A percentile compares a stretch with the other conserved stretches of the same genome.
phyloP scores from a whole-genome alignment of 2,113 vertebrate genomes.

The Pelmatolapia mariae region DNA sequence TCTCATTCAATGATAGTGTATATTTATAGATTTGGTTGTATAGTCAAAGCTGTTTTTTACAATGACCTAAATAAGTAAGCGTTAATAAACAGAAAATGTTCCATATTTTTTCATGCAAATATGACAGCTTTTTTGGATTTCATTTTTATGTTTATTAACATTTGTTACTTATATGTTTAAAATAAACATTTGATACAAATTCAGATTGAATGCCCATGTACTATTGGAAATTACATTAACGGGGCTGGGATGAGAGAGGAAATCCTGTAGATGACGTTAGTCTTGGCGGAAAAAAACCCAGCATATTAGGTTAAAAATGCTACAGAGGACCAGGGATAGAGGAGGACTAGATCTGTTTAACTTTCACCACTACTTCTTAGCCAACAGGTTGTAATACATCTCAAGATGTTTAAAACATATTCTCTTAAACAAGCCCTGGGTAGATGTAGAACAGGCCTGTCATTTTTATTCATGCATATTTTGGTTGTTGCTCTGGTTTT shows the following conservation, averaged over 20 bases:
- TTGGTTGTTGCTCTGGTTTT: not conserved
- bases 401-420: too few relatives aligned
- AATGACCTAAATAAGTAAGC: not conserved
- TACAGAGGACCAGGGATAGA: not conserved
- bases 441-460: not conserved
- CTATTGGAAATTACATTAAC: not conserved
- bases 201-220: not conserved
- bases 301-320: not conserved
- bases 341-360: not conserved
- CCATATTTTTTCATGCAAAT: not conserved
- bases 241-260: not conserved
- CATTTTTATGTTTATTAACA: not conserved
- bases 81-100: not conserved
- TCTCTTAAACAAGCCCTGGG: too few relatives aligned
- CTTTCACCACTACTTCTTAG: too few relatives aligned
- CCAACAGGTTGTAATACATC: too few relatives aligned
- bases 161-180: not conserved
- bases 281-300: fast-evolving
- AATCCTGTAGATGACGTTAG: not conserved
- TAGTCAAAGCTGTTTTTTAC: not conserved
- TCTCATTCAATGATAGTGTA: not conserved
- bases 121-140: not conserved
- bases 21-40: not conserved
- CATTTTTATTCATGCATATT: not conserved
- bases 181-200: not conserved